Evolutionary conservation across 2,113 vertebrate species (phyloP), one percentile per base, ranked within the genome.

Genomic region (Actinemys pallida): DNA sequence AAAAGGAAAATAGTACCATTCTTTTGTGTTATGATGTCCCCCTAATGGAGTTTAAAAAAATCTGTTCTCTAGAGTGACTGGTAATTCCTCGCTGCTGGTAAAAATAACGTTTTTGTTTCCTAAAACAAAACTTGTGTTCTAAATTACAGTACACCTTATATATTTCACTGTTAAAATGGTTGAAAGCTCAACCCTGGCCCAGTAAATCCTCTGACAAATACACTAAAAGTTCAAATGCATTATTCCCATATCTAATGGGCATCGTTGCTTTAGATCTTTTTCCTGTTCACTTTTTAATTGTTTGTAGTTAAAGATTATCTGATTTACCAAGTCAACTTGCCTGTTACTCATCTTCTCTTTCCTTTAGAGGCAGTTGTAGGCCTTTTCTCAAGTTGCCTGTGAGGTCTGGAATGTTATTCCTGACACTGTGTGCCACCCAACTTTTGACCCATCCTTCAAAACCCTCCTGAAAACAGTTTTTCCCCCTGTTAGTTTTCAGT

Each of bases 351-450:
- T 2, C 50, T 78, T n/a, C 39, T 45, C 29, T 47, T 82, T 42
- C 19, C 7, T 35, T 12, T 25, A 22, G 8, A 56, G 22, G 22
- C 52, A 56, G 12, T 17, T 78, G 20, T 82, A 19, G 35, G 29
- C 20, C 6, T 49, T 56, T 88, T 29, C 6, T 84, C 72, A 53
- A 87, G 5, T 72, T 85, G 2, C 84, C 84, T 72, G 13, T 92
- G 69, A 90, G 83, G 56, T 81, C 16, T 87, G 84, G 25, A 90
- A n/a, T 94, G 65, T 75, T 92, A 7, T 90, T 93, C 35, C 25
- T 84, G 17, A 14, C 4, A 13, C 54, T 59, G 22, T 87, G 27
- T 87, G 35, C 65, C 65, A 72, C 35, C 19, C 31, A 86, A 83
- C n/a, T 90, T 92, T 69, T 83, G 11, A 56, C 52, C 5, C 9